A percentile compares a stretch with the other conserved stretches of the same genome.
Evolutionary conservation across 2,888 invertebrate species (phyloP).

Genomic region (Tetramorium bicarinatum): DNA sequence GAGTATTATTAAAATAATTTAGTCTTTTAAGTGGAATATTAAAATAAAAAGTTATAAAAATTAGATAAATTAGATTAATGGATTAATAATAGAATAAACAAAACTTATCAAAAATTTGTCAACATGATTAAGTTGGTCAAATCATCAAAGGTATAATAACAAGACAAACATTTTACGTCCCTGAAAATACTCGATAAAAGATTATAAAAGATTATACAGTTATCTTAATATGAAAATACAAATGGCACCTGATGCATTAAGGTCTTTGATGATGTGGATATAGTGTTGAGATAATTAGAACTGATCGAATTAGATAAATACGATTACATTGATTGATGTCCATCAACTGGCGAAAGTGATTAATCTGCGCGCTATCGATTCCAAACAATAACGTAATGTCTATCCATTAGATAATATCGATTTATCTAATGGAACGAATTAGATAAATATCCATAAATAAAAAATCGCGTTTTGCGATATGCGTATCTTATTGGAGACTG

Average conservation of each 20-base stretch:
- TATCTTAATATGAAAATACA: not conserved
- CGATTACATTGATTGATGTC: not conserved
- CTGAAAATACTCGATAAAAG: not conserved
- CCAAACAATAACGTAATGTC: not conserved
- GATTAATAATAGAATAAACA: too few relatives aligned
- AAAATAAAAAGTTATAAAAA: not conserved
- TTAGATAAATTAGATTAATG: not conserved
- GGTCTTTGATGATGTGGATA: too few relatives aligned
- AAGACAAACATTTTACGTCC: not conserved
- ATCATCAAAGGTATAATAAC: too few relatives aligned
- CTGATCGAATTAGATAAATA: not conserved
- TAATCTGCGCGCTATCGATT: not conserved
- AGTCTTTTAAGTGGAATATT: not conserved
- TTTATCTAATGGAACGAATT: too few relatives aligned
- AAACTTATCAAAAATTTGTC: too few relatives aligned
- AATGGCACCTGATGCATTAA: too few relatives aligned
- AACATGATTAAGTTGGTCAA: not conserved
- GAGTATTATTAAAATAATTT: not conserved
- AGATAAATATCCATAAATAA: not conserved
- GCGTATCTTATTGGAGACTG: not conserved
- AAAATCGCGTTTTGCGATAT: not conserved
- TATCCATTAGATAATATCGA: slow-evolving; percentile 28
- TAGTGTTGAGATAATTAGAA: not conserved
- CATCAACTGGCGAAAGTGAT: slow-evolving; percentile 11
- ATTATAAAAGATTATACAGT: not conserved